Percentiles rank a stretch among this genome's conserved stretches.
Conservation (phyloP, 2,113 vertebrate species). For the Macquaria ambigua region DNA sequence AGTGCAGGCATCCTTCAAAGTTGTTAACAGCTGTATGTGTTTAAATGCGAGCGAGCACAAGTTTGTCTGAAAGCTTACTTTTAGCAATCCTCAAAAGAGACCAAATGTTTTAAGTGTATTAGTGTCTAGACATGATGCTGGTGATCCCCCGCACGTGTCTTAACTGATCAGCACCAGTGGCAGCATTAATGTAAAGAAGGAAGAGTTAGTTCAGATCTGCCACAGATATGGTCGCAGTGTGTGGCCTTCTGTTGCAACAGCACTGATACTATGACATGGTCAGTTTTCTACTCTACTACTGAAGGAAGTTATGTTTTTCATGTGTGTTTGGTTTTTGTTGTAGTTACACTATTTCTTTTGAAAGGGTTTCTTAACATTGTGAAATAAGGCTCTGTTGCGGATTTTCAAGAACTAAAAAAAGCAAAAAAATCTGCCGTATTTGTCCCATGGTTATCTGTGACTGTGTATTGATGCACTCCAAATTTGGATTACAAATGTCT, state of each 20-base stretch:
- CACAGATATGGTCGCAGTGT: not conserved
- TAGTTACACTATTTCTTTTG: not conserved
- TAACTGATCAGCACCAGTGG: not conserved
- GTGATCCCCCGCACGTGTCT: not conserved
- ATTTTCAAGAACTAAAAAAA: too few relatives aligned
- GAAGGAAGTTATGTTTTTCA: conserved; percentile 1
- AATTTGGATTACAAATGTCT: not conserved
- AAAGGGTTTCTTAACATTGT: not conserved
- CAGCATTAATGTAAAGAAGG: conserved; percentile 6
- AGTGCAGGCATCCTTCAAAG: conserved; percentile 17
- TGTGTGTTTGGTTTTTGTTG: not conserved
- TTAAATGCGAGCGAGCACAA: conserved; percentile 57
- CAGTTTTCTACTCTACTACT: not conserved
- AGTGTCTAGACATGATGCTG: conserved; percentile 38
- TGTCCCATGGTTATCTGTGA: not conserved
- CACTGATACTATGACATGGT: not conserved
- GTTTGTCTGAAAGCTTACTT: conserved; percentile 40
- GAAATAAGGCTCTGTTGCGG: not conserved
- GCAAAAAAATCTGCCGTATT: too few relatives aligned
- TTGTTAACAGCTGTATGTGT: conserved; percentile 44
- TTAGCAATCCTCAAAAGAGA: conserved; percentile 30
- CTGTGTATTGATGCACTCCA: not conserved
- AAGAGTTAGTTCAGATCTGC: not conserved
- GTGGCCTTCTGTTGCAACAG: not conserved
- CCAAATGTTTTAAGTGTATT: conserved; percentile 26